Conservation (phyloP, 2,888 invertebrate genomes). For the Monoplex corrugatus region DNA sequence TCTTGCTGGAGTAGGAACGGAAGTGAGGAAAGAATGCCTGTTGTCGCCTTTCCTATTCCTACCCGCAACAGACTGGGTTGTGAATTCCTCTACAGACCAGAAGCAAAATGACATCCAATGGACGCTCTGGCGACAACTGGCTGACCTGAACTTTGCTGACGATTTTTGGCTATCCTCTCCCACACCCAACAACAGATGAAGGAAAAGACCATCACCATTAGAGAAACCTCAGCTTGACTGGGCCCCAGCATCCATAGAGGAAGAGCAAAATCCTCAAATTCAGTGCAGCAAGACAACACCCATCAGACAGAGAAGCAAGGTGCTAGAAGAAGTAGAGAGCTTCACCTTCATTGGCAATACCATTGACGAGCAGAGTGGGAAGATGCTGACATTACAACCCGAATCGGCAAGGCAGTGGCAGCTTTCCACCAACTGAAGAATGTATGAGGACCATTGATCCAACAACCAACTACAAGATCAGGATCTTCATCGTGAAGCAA, state of each 20-base stretch:
- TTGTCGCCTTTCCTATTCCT: conserved; percentile 34
- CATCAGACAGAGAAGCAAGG: neutral
- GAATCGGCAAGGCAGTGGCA: conserved; percentile 15
- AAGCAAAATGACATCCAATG: conserved; percentile 21
- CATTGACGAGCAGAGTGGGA: conserved; percentile 26
- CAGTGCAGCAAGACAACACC: neutral
- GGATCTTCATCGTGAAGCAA: too few species aligned
- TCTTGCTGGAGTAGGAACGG: conserved; percentile 20
- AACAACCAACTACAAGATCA: too few species aligned
- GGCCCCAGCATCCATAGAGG: conserved; percentile 11
- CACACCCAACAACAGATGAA: conserved; percentile 36
- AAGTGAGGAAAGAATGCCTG: neutral
- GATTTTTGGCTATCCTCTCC: conserved; percentile 4
- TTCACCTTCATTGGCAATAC: conserved; percentile 34
- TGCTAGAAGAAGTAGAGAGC: conserved; percentile 13
- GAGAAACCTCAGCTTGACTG: neutral
- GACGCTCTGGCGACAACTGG: conserved; percentile 36
- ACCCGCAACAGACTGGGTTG: conserved; percentile 5
- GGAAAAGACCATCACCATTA: conserved; percentile 2
- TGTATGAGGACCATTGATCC: too few species aligned
- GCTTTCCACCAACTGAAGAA: neutral
- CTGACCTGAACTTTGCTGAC: conserved; percentile 16
- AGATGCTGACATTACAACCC: neutral
- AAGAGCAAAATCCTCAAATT: conserved; percentile 29
- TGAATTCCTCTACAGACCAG: conserved; percentile 15